Conservation (phyloP, 2,888 invertebrate species). For the Shargacucullia verbasci region DNA sequence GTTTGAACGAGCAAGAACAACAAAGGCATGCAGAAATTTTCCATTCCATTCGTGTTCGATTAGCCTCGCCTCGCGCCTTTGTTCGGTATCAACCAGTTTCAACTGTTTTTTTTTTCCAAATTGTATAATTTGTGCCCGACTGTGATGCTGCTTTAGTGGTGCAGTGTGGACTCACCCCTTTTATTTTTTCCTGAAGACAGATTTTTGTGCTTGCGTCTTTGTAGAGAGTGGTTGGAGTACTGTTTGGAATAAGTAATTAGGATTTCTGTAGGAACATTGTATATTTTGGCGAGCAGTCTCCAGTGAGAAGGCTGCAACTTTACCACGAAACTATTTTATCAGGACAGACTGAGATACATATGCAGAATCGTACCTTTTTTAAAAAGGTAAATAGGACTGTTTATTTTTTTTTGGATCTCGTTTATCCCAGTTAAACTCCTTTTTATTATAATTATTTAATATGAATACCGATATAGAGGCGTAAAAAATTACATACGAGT, state of each 20-base stretch:
- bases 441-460: too few species aligned
- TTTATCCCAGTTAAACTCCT: too few species aligned
- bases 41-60: conserved; percentile 71
- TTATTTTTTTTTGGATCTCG: too few species aligned
- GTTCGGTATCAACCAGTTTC: conserved; percentile 59
- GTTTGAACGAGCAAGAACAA: conserved; percentile 59
- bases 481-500: too few species aligned
- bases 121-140: conserved; percentile 60
- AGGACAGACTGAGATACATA: too few species aligned
- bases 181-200: conserved; percentile 5
- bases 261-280: conserved; percentile 10
- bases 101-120: conserved; percentile 53
- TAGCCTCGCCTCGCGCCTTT: conserved; percentile 65
- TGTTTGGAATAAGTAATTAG: conserved; percentile 31
- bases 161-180: conserved; percentile 38
- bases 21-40: conserved; percentile 67
- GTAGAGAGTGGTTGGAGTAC: conserved; percentile 14
- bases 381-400: too few species aligned
- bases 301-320: too few species aligned
- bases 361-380: too few species aligned
- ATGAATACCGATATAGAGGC: too few species aligned
- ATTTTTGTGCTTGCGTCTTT: conserved; percentile 23
- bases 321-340: too few species aligned
- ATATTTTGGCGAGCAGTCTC: neutral
- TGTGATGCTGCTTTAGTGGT: conserved; percentile 53